A percentile compares a stretch with the other conserved stretches of the same genome.
phyloP scores from a whole-genome alignment of 2,797 vertebrate genomes.

The Falco columbarius region DNA sequence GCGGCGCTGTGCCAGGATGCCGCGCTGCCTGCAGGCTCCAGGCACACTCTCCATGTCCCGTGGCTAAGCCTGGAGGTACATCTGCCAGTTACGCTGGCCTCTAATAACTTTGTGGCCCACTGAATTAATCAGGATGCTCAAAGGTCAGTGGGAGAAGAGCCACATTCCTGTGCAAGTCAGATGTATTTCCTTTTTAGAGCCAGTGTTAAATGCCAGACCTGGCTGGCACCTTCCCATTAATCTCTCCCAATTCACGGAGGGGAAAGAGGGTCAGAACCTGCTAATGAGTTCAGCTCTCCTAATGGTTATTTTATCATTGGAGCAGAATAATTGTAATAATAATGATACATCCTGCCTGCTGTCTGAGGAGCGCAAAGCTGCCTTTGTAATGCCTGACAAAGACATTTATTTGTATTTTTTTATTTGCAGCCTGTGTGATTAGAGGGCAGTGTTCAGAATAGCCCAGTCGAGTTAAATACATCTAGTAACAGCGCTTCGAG shows the following conservation, averaged over 20 bases:
- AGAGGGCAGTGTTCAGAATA: slow-evolving; percentile 48
- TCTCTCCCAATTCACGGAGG: not conserved
- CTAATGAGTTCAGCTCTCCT: slow-evolving; percentile 45
- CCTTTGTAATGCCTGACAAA: slow-evolving; percentile 46
- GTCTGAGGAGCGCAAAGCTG: not conserved
- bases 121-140: not conserved
- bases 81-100: not conserved
- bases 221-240: not conserved
- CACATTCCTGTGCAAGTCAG: not conserved
- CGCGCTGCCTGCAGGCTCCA: not conserved
- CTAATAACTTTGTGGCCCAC: not conserved
- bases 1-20: not conserved
- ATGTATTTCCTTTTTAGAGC: not conserved
- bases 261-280: not conserved
- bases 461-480: slow-evolving; percentile 1
- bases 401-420: slow-evolving; percentile 33
- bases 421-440: slow-evolving; percentile 30
- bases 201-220: not conserved
- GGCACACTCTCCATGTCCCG: accelerated
- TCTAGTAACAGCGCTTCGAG: not conserved
- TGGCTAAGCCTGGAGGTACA: not conserved
- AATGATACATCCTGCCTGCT: slow-evolving; percentile 17
- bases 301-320: slow-evolving; percentile 47
- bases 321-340: slow-evolving; percentile 41
- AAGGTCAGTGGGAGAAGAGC: slow-evolving; percentile 4